Evolutionary conservation across 2,797 vertebrate species (phyloP).

Genomic region (Ibycter americanus): DNA sequence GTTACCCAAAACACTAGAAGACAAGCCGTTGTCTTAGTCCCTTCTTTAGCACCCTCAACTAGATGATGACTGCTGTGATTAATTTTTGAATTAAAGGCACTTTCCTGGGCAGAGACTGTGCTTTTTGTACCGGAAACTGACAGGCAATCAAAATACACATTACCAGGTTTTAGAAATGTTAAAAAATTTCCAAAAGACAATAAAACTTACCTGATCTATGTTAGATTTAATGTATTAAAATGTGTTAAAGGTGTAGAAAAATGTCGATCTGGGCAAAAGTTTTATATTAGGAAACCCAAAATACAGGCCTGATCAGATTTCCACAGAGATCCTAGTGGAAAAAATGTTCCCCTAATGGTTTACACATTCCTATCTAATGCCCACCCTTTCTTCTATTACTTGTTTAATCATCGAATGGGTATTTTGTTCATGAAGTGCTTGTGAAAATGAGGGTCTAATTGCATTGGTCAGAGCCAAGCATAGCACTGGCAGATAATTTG

Average conservation of each 20-base stretch:
- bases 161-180: background rate
- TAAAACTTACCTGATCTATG: slow-evolving; percentile 71
- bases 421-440: slow-evolving; percentile 63
- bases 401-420: slow-evolving; percentile 52
- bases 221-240: slow-evolving; percentile 75
- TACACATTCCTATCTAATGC: slow-evolving; percentile 78
- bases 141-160: slow-evolving; percentile 31
- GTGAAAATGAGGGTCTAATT: slow-evolving; percentile 66
- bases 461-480: slow-evolving; percentile 59
- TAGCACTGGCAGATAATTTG: slow-evolving; percentile 67
- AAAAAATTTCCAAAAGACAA: slow-evolving; percentile 53
- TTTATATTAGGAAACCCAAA: slow-evolving; percentile 76
- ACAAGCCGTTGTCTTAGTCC: background rate
- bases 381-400: slow-evolving; percentile 68
- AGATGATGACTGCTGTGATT: background rate
- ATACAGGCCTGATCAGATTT: slow-evolving; percentile 74
- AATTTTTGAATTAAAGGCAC: background rate
- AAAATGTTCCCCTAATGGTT: slow-evolving; percentile 76
- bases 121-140: slow-evolving; percentile 9
- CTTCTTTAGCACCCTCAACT: background rate
- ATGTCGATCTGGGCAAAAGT: slow-evolving; percentile 72
- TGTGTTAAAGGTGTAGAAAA: slow-evolving; percentile 76
- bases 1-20: background rate
- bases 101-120: background rate
- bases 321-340: slow-evolving; percentile 75